These are phyloP conservation scores for Centropristis striata DNA, from an alignment of 2,113 vertebrate species.

Conservation along the genomic window DNA sequence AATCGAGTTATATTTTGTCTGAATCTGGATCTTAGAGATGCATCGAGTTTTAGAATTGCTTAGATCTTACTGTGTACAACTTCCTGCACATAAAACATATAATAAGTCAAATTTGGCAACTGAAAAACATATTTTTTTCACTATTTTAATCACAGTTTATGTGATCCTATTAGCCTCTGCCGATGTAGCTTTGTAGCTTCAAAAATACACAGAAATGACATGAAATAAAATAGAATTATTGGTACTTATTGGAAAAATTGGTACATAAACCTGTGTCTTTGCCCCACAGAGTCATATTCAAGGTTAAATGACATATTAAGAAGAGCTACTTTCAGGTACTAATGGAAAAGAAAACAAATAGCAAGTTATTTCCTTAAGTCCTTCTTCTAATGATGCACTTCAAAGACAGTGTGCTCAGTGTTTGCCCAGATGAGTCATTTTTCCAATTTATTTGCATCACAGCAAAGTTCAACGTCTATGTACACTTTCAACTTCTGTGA, in stretches of 20 bases:
- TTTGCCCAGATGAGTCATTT: conserved; percentile 11
- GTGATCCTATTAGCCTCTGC: not conserved
- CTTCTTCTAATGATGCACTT: conserved; percentile 6
- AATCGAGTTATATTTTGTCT: no score
- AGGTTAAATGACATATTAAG: conserved; percentile 1
- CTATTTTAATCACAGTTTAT: no score
- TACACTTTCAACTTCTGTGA: not conserved
- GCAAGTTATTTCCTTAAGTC: not conserved
- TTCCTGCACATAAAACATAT: no score
- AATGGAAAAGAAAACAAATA: conserved; percentile 39
- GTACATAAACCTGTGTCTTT: not conserved
- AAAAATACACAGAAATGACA: not conserved
- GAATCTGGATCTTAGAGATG: not conserved
- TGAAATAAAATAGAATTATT: not conserved
- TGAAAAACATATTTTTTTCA: no score
- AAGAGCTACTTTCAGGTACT: not conserved
- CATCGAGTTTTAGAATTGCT: not conserved
- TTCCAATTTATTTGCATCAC: not conserved
- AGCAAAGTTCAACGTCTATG: not conserved
- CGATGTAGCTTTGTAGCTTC: not conserved
- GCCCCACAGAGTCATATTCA: not conserved
- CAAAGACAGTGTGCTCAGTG: not conserved
- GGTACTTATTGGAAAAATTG: not conserved
- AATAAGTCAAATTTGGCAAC: no score
- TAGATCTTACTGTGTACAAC: not conserved